Conservation (phyloP, 2,888 invertebrate genomes). For the Drosophila prolongata region DNA sequence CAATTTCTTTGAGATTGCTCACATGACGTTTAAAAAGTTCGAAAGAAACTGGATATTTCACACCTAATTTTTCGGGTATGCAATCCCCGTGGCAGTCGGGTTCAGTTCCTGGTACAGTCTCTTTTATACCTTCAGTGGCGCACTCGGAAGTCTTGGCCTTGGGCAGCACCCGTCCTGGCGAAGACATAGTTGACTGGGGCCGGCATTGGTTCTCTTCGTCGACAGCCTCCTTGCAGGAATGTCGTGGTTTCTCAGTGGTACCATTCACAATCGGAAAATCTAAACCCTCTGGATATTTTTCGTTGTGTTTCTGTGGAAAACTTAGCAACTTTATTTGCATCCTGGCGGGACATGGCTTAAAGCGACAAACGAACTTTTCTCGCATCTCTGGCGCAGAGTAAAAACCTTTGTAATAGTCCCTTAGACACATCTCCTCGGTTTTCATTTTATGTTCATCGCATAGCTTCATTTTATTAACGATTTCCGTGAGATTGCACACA, state of each 20-base stretch:
- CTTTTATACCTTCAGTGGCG: too few relatives aligned
- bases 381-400: conserved; percentile 45
- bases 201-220: not conserved
- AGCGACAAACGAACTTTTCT: conserved; percentile 18
- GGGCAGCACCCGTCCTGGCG: too few relatives aligned
- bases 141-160: too few relatives aligned
- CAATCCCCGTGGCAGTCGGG: too few relatives aligned
- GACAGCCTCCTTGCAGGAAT: not conserved
- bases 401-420: conserved; percentile 49
- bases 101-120: too few relatives aligned
- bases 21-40: not conserved
- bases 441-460: conserved; percentile 27
- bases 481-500: conserved; percentile 16
- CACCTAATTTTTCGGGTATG: too few relatives aligned
- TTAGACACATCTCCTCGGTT: conserved; percentile 27
- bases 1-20: conserved; percentile 29
- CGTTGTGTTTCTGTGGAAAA: not conserved
- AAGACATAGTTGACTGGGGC: not conserved
- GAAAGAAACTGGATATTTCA: not conserved
- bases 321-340: conserved; percentile 9
- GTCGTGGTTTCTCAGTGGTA: not conserved
- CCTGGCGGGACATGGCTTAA: conserved; percentile 49
- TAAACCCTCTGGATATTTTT: too few relatives aligned
- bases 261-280: not conserved
- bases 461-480: conserved; percentile 42